Conservation (phyloP, 2,797 vertebrate genomes). For the Simalia tracyae region DNA sequence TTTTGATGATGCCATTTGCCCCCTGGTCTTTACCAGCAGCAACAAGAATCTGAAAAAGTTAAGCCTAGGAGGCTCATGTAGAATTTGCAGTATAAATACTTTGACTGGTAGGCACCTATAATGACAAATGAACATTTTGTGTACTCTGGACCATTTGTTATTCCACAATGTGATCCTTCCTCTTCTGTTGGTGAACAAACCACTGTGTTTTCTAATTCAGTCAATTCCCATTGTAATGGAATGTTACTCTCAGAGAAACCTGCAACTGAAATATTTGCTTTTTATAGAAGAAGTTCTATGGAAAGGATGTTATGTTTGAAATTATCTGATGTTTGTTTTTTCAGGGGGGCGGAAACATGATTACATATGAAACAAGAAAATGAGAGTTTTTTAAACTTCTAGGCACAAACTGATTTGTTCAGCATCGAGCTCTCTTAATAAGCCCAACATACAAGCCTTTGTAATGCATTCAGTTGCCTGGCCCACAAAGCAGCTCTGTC, state of each 20-base stretch:
- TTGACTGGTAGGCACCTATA: background rate
- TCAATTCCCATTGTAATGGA: background rate
- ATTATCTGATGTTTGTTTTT: background rate
- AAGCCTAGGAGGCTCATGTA: background rate
- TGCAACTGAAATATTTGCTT: background rate
- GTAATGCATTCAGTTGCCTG: background rate
- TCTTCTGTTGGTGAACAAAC: rapidly evolving
- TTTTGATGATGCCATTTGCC: background rate
- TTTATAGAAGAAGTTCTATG: background rate
- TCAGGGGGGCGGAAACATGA: too few relatives aligned
- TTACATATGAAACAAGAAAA: background rate
- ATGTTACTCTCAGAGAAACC: background rate
- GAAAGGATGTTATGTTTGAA: conserved; percentile 1
- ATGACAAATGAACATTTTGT: background rate
- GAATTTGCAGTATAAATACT: background rate
- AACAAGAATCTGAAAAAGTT: background rate
- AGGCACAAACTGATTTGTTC: background rate
- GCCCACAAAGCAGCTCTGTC: background rate
- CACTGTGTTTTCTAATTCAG: background rate
- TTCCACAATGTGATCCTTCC: conserved; percentile 21
- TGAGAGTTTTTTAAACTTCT: background rate
- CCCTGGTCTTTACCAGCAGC: background rate
- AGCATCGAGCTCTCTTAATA: background rate
- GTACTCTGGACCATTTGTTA: background rate
- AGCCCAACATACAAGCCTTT: background rate